Conservation (phyloP, 2,888 invertebrate species). For the Sclerodermus sp. region DNA sequence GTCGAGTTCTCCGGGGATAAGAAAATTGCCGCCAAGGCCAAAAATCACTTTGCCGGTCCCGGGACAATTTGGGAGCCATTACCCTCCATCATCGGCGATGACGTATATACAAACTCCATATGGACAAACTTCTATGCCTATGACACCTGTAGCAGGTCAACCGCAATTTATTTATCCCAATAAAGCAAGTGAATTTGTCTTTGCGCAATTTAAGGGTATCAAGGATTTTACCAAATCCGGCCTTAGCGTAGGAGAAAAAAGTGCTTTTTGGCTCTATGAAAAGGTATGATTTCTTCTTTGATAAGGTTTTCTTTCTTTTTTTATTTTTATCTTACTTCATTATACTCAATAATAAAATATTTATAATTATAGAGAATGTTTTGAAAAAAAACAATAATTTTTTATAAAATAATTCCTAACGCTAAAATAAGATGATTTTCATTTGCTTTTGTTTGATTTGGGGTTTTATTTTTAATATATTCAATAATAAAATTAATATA, state of each 20-base stretch:
- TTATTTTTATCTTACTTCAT: no score
- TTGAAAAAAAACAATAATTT: no score
- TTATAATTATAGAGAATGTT: no score
- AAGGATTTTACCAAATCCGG: conserved; percentile 81
- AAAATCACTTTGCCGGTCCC: conserved; percentile 50
- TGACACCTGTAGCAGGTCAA: conserved; percentile 53
- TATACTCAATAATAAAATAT: no score
- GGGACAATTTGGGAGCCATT: conserved; percentile 41
- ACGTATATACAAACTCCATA: conserved; percentile 42
- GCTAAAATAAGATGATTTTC: no score
- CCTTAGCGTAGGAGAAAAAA: conserved; percentile 80
- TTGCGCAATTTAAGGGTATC: conserved; percentile 77
- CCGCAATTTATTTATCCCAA: conserved; percentile 60
- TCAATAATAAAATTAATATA: no score
- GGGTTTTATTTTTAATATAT: no score
- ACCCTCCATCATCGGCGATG: conserved; percentile 45
- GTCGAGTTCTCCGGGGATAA: conserved; percentile 38
- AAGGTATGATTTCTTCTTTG: conserved; percentile 62
- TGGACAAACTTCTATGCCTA: conserved; percentile 50
- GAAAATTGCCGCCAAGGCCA: conserved; percentile 42
- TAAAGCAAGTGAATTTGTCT: conserved; percentile 77
- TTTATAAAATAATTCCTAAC: no score
- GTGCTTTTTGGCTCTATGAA: conserved; percentile 77
- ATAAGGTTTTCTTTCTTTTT: no score
- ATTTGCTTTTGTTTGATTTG: no score